Evolutionary conservation across 2,888 invertebrate species (phyloP), one percentile per base, ranked within the genome.

Genomic region (Mongoloraphidia duomilia): DNA sequence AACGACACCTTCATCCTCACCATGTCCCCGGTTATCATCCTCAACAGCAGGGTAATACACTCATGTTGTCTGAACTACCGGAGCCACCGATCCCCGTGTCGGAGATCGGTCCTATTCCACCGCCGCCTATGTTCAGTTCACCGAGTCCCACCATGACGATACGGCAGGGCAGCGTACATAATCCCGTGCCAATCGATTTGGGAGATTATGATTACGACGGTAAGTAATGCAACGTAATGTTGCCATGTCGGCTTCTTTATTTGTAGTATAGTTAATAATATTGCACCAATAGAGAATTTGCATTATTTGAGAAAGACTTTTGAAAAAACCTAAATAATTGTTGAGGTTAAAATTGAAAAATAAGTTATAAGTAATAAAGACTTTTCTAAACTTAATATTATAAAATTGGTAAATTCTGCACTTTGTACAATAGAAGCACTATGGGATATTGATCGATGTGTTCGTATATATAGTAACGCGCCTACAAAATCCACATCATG

Each of bases 41-140:
- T 43, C 54, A 47, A 44, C 50, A 43, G 12, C 56, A 53, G 40
- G 50, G 49, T 44, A 66, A 65, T 44, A 61, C 62, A 41, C 76
- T 88, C 62, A 79, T 85, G 74, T 75, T 90, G 60, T 87, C 87
- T 58, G 89, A 90, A 66, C 75, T 91, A 65, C 91, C 91, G 57
- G 91, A 91, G 70, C 91, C 91, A 57, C 91, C 91, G 58, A 91
- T 92, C 63, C 89, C 90, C 49, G 73, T 92, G 55, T 89, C 90
- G 56, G 92, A 93, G 64, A 92, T 93, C 68, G 92, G 92, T 54
- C 92, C 91, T 57, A 89, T 89, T 67, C 88, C 89, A 62, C 92
- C 92, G 61, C 92, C 92, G 62, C 92, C 92, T 57, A 93, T 93
- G 92, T 92, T 93, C 77, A 89, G 89, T 69, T 89, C 90, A 60